phyloP scores from a whole-genome alignment of 2,113 vertebrate genomes.

The Dicerorhinus sumatrensis region DNA sequence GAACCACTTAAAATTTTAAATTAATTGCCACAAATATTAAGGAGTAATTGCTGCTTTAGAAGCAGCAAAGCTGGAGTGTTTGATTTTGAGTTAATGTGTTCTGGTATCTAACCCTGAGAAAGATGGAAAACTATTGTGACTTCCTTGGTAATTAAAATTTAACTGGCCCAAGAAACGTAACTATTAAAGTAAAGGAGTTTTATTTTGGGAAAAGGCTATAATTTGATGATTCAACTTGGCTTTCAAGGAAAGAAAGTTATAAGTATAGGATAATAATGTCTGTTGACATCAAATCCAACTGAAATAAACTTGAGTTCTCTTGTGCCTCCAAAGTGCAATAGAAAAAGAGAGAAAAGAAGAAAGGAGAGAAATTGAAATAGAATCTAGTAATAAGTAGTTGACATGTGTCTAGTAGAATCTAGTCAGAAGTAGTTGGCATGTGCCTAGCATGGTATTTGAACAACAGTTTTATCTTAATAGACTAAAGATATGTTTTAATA shows the following conservation, averaged over 20 bases:
- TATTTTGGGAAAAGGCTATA: constrained; percentile 47
- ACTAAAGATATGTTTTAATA: neutral
- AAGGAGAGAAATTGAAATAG: neutral
- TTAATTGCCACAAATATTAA: neutral
- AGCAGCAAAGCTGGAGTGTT: neutral
- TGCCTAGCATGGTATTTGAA: neutral
- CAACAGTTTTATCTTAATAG: neutral
- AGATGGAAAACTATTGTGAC: neutral
- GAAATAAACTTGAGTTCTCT: constrained; percentile 32
- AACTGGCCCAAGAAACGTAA: neutral
- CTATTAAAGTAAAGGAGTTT: constrained; percentile 27
- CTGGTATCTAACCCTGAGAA: neutral
- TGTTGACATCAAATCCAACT: constrained; percentile 1
- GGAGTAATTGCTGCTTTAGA: constrained; percentile 43
- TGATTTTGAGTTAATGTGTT: constrained; percentile 1
- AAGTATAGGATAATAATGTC: constrained; percentile 2
- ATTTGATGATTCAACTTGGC: constrained; percentile 60
- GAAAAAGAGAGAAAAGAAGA: constrained; percentile 15
- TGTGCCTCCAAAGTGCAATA: neutral
- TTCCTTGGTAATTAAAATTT: constrained; percentile 60
- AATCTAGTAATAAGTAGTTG: neutral
- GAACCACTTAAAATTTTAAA: constrained; percentile 19
- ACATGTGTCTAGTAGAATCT: neutral
- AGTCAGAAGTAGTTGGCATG: neutral
- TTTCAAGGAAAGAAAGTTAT: constrained; percentile 48